Conservation (phyloP, 2,888 invertebrate species). For the Cheilosia soror region DNA sequence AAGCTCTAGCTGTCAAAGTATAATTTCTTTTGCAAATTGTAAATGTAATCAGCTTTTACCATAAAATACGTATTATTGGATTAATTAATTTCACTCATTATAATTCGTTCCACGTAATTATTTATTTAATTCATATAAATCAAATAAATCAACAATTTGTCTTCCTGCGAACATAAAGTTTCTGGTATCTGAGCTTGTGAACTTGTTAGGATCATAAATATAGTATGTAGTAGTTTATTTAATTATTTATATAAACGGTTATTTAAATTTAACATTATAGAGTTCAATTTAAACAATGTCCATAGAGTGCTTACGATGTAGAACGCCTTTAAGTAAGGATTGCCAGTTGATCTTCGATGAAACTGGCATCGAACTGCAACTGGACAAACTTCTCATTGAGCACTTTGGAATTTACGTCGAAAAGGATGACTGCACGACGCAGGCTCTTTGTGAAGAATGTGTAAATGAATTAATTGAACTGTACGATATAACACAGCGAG, state of each 20-base stretch:
- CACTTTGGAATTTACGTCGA: constrained; percentile 78
- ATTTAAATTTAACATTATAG: constrained; percentile 6
- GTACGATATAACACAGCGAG: constrained; percentile 79
- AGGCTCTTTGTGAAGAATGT: constrained; percentile 79
- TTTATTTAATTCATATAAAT: not conserved
- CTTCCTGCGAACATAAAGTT: constrained; percentile 30
- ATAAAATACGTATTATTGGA: not conserved
- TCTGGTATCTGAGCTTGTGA: constrained; percentile 78
- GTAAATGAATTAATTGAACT: constrained; percentile 79
- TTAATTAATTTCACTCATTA: not conserved
- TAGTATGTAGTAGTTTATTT: not conserved
- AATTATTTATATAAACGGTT: constrained; percentile 9
- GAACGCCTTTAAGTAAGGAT: constrained; percentile 42
- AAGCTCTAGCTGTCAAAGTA: not conserved
- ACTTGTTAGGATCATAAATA: constrained; percentile 51
- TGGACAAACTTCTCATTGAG: constrained; percentile 78
- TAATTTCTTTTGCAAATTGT: not conserved
- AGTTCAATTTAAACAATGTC: constrained; percentile 17
- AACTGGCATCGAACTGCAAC: constrained; percentile 80
- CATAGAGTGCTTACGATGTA: constrained; percentile 78
- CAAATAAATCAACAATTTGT: no score
- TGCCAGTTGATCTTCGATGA: constrained; percentile 81
- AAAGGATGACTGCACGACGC: constrained; percentile 55
- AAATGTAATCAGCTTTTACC: not conserved
- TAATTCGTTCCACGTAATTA: not conserved